Evolutionary conservation across 2,888 invertebrate genomes (phyloP).

Genomic region (Drosophila pegasa): DNA sequence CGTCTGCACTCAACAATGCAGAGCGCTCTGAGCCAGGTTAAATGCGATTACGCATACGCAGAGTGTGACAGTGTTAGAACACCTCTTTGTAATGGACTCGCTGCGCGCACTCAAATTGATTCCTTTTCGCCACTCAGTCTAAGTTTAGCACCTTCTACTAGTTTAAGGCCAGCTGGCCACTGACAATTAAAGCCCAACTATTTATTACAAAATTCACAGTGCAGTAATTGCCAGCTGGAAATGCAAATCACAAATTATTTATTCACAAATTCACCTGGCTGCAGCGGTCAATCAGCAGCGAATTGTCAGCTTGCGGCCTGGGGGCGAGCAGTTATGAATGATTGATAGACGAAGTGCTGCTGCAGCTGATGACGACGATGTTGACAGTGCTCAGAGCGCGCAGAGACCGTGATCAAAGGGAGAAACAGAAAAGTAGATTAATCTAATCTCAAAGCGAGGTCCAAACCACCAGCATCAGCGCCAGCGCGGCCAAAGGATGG

Average conservation of each 20-base stretch:
- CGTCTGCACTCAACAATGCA: constrained; percentile 4
- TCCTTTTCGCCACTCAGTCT: constrained; percentile 1
- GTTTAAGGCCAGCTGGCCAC: not conserved
- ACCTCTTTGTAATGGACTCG: not conserved
- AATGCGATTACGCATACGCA: constrained; percentile 21
- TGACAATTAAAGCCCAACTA: not conserved
- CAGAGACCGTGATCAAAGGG: constrained; percentile 22
- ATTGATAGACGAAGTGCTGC: constrained; percentile 44
- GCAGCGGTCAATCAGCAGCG: constrained; percentile 17
- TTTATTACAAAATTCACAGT: not conserved
- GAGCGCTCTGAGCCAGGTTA: constrained; percentile 4
- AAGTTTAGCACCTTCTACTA: not conserved
- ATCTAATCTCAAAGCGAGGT: constrained; percentile 55
- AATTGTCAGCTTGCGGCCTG: constrained; percentile 35
- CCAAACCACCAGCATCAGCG: constrained; percentile 51
- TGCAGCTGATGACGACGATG: constrained; percentile 45
- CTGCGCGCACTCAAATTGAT: not conserved
- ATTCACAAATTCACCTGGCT: constrained; percentile 41
- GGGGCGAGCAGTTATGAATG: constrained; percentile 52
- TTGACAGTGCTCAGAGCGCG: constrained; percentile 20
- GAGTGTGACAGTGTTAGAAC: not conserved
- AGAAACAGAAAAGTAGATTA: constrained; percentile 44
- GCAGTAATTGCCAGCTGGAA: not conserved
- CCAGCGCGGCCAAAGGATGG: constrained; percentile 38
- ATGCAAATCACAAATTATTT: constrained; percentile 58